Base-by-base conservation (phyloP, 2,888 invertebrate species). In the Thymelicus sylvestris region DNA sequence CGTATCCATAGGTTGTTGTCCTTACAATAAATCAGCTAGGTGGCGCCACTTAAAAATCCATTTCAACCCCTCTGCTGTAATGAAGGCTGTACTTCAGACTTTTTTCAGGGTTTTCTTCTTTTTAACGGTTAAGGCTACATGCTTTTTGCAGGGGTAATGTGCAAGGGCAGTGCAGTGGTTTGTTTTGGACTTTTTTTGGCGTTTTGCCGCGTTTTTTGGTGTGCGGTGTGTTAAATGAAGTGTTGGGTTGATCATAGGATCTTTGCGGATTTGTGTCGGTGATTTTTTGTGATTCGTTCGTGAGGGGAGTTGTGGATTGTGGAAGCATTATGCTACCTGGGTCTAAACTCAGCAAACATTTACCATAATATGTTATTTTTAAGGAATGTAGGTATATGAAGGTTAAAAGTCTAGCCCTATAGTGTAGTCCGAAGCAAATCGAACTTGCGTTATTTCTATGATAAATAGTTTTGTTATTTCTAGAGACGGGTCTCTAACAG, bases 11-110 rank as follows among this genome's bases (percentile, higher is more conserved):
- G 12, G 66, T 63, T 70, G 60, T 66, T 77, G 79, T 84, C 88
- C 88, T 88, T 88, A 85, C 86, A 85, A 91, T 91, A 91, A 91
- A 92, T 92, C 90, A 90, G 83, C 39, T 73, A 75, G 80, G 78
- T 76, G 76, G 82, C 83, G 84, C 86, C 88, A 89, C 87, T 89
- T 90, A 88, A 90, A 89, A 79, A 90, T 67, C 71, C 71, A 71
- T 71, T 71, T 41, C 71, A 66, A 67, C 71, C 71, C 71, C 66
- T 55, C 24, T 63, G 62, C 19, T 61, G 62, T 68, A 70, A 73
- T 57, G 73, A 65, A 71, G 73, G 67, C 67, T 73, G 70, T 65
- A 71, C 70, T 59, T 44, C 39, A 48, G 50, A 50, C 61, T 71
- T 71, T 71, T 71, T 71, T 31, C 71, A 65, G 52, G 60, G 41